A percentile compares a stretch with the other conserved stretches of the same genome.
Evolutionary conservation across 2,797 vertebrate species (phyloP).

Genomic region (Gallinago nigripennis): DNA sequence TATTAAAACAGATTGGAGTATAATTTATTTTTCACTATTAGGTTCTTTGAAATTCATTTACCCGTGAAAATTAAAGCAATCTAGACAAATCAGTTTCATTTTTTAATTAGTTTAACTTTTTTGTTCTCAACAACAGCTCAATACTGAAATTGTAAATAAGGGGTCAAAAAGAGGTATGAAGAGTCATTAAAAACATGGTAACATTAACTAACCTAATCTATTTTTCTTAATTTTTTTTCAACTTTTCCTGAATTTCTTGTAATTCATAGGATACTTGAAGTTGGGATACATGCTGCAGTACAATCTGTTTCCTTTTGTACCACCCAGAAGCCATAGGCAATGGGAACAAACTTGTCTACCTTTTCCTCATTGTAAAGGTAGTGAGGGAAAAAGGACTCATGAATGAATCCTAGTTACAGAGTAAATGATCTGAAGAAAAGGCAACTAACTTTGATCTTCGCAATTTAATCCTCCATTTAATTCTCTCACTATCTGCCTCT

Average conservation of each 20-base stretch:
- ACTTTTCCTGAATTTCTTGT: not conserved
- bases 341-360: not conserved
- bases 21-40: not conserved
- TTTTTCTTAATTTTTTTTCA: not conserved
- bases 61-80: not conserved
- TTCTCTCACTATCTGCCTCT: not conserved
- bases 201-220: not conserved
- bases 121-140: not conserved
- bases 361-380: not conserved
- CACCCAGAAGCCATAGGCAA: not conserved
- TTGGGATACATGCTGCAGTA: not conserved
- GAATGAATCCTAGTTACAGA: not conserved
- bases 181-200: not conserved
- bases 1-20: not conserved
- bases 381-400: not conserved
- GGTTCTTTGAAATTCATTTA: not conserved
- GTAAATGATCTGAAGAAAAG: not conserved
- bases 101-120: not conserved
- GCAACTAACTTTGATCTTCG: not conserved
- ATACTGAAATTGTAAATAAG: not conserved
- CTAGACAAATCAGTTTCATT: not conserved
- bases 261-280: not conserved
- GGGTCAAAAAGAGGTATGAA: not conserved
- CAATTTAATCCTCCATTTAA: not conserved
- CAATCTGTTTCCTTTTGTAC: not conserved